Base-by-base conservation (phyloP, 2,797 vertebrate genomes). In the Syngnathus rostellatus region DNA sequence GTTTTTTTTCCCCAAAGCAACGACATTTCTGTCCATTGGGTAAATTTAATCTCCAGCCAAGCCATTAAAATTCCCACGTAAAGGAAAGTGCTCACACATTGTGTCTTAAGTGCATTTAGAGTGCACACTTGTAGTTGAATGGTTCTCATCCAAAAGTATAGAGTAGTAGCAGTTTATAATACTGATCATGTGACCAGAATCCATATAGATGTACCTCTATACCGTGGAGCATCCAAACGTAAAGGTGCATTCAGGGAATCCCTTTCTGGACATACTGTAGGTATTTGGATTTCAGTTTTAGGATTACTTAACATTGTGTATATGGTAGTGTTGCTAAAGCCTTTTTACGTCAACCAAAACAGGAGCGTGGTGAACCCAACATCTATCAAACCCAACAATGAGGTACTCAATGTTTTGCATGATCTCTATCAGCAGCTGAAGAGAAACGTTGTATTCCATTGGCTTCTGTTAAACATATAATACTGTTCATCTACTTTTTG, bases 81-180 rank as follows among this genome's bases (percentile, higher is more conserved):
- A 86, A 88, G 85, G 80, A 86, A 88, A 89, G 86, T 89, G 86
- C 87, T 85, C 66, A 43, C 21, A 79, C 79, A 75, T 77, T 69
- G 71, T 76, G 68, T 78, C 74, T 73, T 77, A 85, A 86, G 83
- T 62, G 60, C 60, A 62, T 62, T 45, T 16, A 3, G 21, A 62
- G 21, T 62, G 60, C 60, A 62, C 60, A 11, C 12, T 17, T 17
- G 21, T 23, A 17, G 8, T 43, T 62, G 41, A 45, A 45, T 45
- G 40, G 23, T 45, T 62, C 23, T 45, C 2, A 45, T 16, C 41
- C 40, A 25, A 62, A 62, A 45, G 21, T 62, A 62, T 62, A 25
- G 19, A 62, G 40, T 45, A 9, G 60, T 46, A 62, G 39, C 60
- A 46, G 21, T 62, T 62, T 23, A 62, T 14, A 62, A 10, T 21